A percentile compares a stretch with the other conserved stretches of the same genome.
Conservation (phyloP, 1,140 invertebrate species). For the Macrotrachela quadricornifera region DNA sequence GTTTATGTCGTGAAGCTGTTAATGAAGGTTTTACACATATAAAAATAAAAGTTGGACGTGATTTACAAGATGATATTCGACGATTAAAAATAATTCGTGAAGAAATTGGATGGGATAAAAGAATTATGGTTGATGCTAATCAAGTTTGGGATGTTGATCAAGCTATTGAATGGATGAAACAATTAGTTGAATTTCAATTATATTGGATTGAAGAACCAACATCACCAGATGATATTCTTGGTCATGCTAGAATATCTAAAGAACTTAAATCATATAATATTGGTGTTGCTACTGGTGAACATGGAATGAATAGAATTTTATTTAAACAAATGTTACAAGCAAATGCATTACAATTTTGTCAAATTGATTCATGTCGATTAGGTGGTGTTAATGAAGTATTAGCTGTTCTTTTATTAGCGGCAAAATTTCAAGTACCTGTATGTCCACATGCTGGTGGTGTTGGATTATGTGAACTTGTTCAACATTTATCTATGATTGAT, state of each 20-base stretch:
- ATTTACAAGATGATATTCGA: conserved; percentile 51
- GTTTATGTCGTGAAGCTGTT: conserved; percentile 38
- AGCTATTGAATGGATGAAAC: conserved; percentile 62
- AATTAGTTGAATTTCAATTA: conserved; percentile 47
- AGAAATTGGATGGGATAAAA: conserved; percentile 46
- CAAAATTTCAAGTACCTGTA: conserved; percentile 48
- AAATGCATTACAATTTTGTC: conserved; percentile 57
- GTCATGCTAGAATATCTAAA: conserved; percentile 50
- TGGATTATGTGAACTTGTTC: conserved; percentile 72
- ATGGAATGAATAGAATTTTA: conserved; percentile 67
- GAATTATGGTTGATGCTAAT: conserved; percentile 63
- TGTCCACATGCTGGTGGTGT: conserved; percentile 79
- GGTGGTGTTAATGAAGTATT: conserved; percentile 70
- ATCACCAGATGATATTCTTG: conserved; percentile 64
- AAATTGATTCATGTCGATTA: conserved; percentile 65
- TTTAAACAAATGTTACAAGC: conserved; percentile 71
- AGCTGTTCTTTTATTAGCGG: conserved; percentile 64
- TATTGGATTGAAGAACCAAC: conserved; percentile 83
- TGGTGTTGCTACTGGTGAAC: conserved; percentile 67
- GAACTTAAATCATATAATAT: conserved; percentile 46
- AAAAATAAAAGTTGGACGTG: conserved; percentile 67
- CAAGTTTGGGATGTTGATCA: conserved; percentile 66
- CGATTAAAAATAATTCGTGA: conserved; percentile 47
- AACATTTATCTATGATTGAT: conserved; percentile 72
- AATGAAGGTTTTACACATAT: conserved; percentile 53